phyloP scores from a whole-genome alignment of 2,797 vertebrate species.

The Chelmon rostratus region DNA sequence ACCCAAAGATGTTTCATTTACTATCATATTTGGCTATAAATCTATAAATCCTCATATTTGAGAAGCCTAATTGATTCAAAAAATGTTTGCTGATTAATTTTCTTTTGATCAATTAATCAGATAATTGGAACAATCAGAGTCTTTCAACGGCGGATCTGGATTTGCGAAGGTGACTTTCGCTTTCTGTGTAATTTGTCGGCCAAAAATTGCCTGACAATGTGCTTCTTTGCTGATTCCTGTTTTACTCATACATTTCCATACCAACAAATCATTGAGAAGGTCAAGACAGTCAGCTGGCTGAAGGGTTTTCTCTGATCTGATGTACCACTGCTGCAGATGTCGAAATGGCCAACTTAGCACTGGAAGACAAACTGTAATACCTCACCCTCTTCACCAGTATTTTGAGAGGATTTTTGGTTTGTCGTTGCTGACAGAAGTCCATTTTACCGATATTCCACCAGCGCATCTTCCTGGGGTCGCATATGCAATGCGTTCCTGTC shows the following conservation, averaged over 20 bases:
- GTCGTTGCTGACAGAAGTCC: background rate
- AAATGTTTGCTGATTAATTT: no score
- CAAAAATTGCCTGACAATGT: background rate
- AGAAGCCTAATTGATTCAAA: no score
- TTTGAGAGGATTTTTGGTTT: slow-evolving; percentile 5
- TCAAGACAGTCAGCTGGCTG: background rate
- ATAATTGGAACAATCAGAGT: no score
- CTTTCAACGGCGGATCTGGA: background rate
- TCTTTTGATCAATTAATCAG: no score
- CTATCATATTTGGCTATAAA: background rate
- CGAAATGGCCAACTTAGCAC: slow-evolving; percentile 2
- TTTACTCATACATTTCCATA: background rate
- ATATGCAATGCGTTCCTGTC: no score
- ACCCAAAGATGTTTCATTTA: background rate
- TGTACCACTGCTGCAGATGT: slow-evolving; percentile 11
- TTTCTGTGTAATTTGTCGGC: background rate
- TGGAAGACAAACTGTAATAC: background rate
- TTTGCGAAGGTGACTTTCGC: background rate
- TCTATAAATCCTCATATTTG: no score
- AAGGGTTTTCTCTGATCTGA: background rate
- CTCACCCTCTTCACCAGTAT: background rate
- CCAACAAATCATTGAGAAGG: background rate
- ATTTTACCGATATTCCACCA: background rate
- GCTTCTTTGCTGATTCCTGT: background rate
- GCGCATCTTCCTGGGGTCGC: no score